A percentile compares a stretch with the other conserved stretches of the same genome.
Evolutionary conservation across 2,113 vertebrate species (phyloP).

Genomic region (Apodemus speciosus): DNA sequence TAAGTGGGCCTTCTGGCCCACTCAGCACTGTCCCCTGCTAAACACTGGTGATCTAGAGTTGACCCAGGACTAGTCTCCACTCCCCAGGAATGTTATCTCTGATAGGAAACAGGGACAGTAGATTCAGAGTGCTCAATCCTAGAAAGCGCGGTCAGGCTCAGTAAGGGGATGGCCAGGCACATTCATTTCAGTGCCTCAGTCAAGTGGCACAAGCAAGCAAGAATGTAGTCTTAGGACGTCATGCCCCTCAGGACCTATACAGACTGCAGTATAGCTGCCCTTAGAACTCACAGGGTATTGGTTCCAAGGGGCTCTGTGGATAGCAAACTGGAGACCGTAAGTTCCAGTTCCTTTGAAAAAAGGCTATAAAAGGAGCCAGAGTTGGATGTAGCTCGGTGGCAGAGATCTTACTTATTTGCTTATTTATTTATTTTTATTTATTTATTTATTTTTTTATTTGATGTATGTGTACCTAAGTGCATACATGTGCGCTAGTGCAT

Average conservation of each 20-base stretch:
- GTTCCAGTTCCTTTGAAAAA: neutral
- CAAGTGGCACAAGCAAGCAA: neutral
- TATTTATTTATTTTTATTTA: no score
- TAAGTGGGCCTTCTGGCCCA: neutral
- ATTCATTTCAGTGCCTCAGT: neutral
- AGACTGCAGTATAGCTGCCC: neutral
- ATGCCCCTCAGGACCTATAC: neutral
- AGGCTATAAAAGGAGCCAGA: neutral
- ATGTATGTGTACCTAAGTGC: neutral
- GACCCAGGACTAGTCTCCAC: neutral
- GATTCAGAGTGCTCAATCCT: neutral
- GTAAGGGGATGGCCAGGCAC: neutral
- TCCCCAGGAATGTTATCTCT: neutral
- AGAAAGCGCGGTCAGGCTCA: neutral
- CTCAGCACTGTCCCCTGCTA: neutral
- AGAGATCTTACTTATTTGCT: neutral
- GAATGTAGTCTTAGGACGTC: neutral
- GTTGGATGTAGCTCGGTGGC: neutral
- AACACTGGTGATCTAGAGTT: neutral
- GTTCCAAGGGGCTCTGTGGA: neutral
- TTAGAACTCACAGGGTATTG: neutral
- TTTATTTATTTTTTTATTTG: neutral
- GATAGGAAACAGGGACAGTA: neutral
- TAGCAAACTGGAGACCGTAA: neutral
- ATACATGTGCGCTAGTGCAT: neutral